Evolutionary conservation across 2,113 vertebrate species (phyloP).

Genomic region (Reinhardtius hippoglossoides): DNA sequence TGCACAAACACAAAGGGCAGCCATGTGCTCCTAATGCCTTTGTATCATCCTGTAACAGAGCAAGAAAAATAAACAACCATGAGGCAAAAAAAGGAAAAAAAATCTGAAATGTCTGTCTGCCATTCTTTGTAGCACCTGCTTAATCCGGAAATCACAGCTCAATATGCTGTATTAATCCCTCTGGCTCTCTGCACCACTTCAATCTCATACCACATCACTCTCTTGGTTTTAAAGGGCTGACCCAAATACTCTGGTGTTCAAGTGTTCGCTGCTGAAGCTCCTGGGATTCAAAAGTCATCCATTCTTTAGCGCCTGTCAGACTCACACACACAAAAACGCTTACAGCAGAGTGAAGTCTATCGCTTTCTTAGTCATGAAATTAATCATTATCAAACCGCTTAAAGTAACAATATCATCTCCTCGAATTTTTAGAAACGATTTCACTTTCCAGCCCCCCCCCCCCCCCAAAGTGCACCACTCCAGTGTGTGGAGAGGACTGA

Average conservation of each 20-base stretch:
- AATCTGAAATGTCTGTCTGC: constrained; percentile 38
- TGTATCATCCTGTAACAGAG: constrained; percentile 3
- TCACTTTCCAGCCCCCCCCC: constrained; percentile 40
- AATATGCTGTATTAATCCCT: constrained; percentile 79
- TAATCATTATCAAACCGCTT: constrained; percentile 27
- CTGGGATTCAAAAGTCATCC: constrained; percentile 69
- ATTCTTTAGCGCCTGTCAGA: constrained; percentile 60
- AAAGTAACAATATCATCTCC: constrained; percentile 24
- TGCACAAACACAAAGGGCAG: constrained; percentile 28
- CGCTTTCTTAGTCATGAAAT: constrained; percentile 3
- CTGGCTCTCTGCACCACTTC: constrained; percentile 58
- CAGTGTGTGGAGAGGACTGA: constrained; percentile 36
- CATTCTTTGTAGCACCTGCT: constrained; percentile 66
- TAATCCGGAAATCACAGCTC: constrained; percentile 74
- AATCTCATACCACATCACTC: constrained; percentile 61
- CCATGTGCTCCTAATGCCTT: neutral
- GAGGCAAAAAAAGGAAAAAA: constrained; percentile 6
- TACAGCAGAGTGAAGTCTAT: constrained; percentile 5
- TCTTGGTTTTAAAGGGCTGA: constrained; percentile 73
- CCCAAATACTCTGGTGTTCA: constrained; percentile 76
- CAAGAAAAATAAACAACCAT: constrained; percentile 49
- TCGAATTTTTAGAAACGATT: constrained; percentile 32
- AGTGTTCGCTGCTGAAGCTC: constrained; percentile 69
- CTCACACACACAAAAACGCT: constrained; percentile 22
- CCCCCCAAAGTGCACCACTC: constrained; percentile 40